Evolutionary conservation across 2,888 invertebrate species (phyloP).

Genomic region (Troglohyphantes excavatus): DNA sequence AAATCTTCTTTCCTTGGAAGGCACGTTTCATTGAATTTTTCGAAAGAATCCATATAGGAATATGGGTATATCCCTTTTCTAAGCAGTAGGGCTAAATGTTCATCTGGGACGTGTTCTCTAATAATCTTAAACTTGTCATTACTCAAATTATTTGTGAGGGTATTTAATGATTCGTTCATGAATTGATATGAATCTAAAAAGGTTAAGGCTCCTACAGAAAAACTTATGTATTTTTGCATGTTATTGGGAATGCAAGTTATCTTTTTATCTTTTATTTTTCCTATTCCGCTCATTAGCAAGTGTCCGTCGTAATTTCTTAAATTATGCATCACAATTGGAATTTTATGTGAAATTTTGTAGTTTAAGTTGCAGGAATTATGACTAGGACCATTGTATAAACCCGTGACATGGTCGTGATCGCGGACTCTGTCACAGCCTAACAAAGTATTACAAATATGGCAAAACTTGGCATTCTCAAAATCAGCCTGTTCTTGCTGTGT

Average conservation of each 20-base stretch:
- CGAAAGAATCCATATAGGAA: neutral
- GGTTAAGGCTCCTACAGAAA: neutral
- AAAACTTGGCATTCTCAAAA: neutral
- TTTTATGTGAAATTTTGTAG: neutral
- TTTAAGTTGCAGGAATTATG: conserved; percentile 10
- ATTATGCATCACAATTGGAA: conserved; percentile 13
- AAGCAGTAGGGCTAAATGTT: neutral
- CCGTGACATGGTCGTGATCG: conserved; percentile 10
- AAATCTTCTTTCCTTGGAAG: neutral
- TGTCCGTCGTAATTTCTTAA: conserved; percentile 14
- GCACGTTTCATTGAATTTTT: neutral
- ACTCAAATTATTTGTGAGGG: neutral
- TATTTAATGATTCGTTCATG: neutral
- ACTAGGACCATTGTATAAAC: neutral
- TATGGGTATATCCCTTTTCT: neutral
- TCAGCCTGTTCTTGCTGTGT: neutral
- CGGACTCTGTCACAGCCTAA: neutral
- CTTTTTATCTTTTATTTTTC: neutral
- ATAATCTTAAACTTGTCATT: too few relatives aligned
- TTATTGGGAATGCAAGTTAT: neutral
- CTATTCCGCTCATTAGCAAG: neutral
- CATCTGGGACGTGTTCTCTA: too few relatives aligned
- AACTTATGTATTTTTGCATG: neutral
- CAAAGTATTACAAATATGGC: conserved; percentile 8
- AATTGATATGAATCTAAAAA: neutral